A percentile compares a stretch with the other conserved stretches of the same genome.
These are phyloP conservation scores for Melipona quadrifasciata DNA, from an alignment of 1,140 invertebrate species.

Conservation along the genomic window DNA sequence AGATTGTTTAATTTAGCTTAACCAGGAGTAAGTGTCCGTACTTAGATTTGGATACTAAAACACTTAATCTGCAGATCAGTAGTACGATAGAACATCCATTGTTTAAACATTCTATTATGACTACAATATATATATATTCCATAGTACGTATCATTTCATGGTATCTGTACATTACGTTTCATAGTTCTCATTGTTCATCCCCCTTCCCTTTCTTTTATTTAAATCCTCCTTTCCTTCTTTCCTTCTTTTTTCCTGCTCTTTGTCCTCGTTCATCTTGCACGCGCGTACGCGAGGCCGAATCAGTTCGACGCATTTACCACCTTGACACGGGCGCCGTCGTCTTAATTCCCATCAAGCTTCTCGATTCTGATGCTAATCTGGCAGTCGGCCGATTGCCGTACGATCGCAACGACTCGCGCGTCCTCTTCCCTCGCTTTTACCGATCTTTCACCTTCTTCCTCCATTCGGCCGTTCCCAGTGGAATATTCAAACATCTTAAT, in stretches of 20 bases:
- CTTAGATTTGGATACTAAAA: no score
- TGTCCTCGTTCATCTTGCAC: not conserved
- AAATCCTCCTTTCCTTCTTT: not conserved
- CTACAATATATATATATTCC: no score
- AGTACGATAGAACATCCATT: no score
- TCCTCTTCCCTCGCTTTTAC: not conserved
- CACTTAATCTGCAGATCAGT: no score
- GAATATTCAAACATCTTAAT: constrained; percentile 65
- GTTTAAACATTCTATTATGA: no score
- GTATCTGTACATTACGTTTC: no score
- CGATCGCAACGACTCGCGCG: constrained; percentile 58
- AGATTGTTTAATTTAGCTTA: no score
- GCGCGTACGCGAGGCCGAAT: constrained; percentile 35
- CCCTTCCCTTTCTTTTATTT: not conserved
- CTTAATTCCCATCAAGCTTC: constrained; percentile 66
- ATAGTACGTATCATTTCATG: no score
- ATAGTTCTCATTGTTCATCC: no score
- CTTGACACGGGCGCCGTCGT: constrained; percentile 52
- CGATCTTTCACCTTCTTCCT: not conserved
- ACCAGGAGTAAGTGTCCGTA: no score
- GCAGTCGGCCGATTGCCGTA: constrained; percentile 60
- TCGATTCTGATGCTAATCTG: constrained; percentile 66
- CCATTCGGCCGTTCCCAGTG: constrained; percentile 16
- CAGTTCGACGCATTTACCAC: constrained; percentile 56
- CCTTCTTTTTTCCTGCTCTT: not conserved